A percentile compares a stretch with the other conserved stretches of the same genome.
Evolutionary conservation across 1,140 invertebrate species (phyloP).

Genomic region (Prorops nasuta): DNA sequence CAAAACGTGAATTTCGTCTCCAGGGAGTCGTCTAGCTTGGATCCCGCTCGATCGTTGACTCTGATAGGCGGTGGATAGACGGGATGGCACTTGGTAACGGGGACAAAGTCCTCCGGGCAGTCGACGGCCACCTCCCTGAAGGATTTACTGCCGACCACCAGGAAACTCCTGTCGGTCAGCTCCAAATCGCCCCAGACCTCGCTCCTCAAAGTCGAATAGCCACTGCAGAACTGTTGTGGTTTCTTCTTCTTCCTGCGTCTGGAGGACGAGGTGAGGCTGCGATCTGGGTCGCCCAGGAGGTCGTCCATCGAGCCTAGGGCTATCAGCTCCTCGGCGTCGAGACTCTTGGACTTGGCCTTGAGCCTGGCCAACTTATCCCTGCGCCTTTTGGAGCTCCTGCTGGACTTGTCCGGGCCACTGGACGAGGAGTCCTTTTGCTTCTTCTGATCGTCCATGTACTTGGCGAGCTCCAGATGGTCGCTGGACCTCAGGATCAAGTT

Average conservation of each 20-base stretch:
- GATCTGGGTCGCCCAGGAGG: slow-evolving; percentile 41
- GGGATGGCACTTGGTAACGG: slow-evolving; percentile 70
- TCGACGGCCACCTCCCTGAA: slow-evolving; percentile 74
- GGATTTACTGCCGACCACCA: slow-evolving; percentile 42
- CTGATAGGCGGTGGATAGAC: slow-evolving; percentile 67
- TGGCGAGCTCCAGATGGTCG: slow-evolving; percentile 43
- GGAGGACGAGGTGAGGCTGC: slow-evolving; percentile 21
- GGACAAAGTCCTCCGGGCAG: slow-evolving; percentile 74
- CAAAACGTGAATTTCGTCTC: too few species aligned
- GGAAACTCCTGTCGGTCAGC: slow-evolving; percentile 32
- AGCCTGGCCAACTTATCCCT: slow-evolving; percentile 8
- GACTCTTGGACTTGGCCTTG: slow-evolving; percentile 18
- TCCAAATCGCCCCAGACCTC: slow-evolving; percentile 55
- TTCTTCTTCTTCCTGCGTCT: slow-evolving; percentile 38
- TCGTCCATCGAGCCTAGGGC: slow-evolving; percentile 55
- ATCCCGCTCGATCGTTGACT: slow-evolving; percentile 24
- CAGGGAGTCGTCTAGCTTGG: slow-evolving; percentile 5
- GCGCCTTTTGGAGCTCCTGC: slow-evolving; percentile 19
- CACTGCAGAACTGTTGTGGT: slow-evolving; percentile 46
- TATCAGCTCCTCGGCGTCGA: slow-evolving; percentile 44
- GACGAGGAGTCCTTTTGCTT: neutral
- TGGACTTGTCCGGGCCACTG: slow-evolving; percentile 5
- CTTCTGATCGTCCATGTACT: slow-evolving; percentile 42
- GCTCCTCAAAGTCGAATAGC: slow-evolving; percentile 53
- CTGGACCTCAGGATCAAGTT: slow-evolving; percentile 42